Conservation (phyloP, 2,797 vertebrate species). For the Tympanoctomys barrerae region DNA sequence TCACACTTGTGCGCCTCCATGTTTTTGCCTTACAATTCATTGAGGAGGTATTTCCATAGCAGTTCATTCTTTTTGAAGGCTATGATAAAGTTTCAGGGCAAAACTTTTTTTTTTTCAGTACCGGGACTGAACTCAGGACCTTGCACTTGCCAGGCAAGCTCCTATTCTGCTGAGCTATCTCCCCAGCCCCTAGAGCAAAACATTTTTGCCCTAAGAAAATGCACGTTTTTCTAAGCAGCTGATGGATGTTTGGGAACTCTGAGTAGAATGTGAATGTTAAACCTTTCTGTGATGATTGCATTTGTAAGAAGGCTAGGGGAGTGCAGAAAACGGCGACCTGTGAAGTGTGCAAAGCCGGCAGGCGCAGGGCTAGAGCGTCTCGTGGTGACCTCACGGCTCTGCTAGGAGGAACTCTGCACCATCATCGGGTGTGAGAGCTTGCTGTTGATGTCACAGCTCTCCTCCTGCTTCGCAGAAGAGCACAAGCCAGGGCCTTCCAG, state of each 20-base stretch:
- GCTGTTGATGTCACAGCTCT: background rate
- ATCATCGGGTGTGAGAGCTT: background rate
- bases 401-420: background rate
- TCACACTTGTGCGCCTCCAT: background rate
- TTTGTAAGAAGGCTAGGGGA: background rate
- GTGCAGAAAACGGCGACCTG: background rate
- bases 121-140: too few relatives aligned
- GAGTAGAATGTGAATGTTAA: background rate
- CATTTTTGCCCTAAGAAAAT: background rate
- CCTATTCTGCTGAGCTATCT: too few relatives aligned
- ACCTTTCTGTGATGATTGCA: background rate
- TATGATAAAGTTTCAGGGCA: background rate
- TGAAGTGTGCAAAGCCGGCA: background rate
- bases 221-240: background rate
- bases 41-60: background rate
- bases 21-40: background rate
- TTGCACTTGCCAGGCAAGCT: too few relatives aligned
- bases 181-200: background rate
- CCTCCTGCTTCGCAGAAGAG: background rate
- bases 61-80: conserved; percentile 12
- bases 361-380: background rate
- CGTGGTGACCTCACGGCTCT: background rate
- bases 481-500: background rate
- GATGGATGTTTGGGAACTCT: background rate
- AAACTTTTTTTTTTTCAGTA: too few relatives aligned